Conservation (phyloP, 2,797 vertebrate species). For the Mastacembelus armatus region DNA sequence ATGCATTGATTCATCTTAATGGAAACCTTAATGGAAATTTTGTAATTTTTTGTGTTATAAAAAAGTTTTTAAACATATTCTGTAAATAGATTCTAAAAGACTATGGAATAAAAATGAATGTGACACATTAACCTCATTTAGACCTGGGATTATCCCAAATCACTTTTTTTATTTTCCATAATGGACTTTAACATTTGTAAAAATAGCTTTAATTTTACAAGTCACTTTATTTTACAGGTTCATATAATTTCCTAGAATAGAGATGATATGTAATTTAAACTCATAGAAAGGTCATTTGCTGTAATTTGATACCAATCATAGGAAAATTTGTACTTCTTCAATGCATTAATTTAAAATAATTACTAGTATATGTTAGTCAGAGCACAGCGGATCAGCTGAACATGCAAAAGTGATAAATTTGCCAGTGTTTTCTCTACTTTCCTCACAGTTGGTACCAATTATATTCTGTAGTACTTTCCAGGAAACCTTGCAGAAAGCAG, state of each 20-base stretch:
- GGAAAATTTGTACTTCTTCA: background rate
- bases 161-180: background rate
- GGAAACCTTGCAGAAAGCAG: background rate
- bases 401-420: background rate
- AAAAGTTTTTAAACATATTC: background rate
- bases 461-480: background rate
- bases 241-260: background rate
- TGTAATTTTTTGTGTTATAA: constrained; percentile 18
- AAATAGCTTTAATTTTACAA: background rate
- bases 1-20: constrained; percentile 54
- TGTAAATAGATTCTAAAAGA: constrained; percentile 9
- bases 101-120: constrained; percentile 13
- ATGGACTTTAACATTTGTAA: too few species aligned
- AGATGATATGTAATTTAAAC: background rate
- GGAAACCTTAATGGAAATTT: constrained; percentile 42
- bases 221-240: background rate
- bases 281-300: too few species aligned
- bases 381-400: constrained; percentile 6
- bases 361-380: constrained; percentile 6
- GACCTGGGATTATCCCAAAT: background rate
- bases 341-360: constrained; percentile 9
- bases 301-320: background rate
- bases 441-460: background rate
- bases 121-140: constrained; percentile 21
- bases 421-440: background rate